Base-by-base conservation (phyloP, 2,797 vertebrate genomes). In the Pangasius krempfi region DNA sequence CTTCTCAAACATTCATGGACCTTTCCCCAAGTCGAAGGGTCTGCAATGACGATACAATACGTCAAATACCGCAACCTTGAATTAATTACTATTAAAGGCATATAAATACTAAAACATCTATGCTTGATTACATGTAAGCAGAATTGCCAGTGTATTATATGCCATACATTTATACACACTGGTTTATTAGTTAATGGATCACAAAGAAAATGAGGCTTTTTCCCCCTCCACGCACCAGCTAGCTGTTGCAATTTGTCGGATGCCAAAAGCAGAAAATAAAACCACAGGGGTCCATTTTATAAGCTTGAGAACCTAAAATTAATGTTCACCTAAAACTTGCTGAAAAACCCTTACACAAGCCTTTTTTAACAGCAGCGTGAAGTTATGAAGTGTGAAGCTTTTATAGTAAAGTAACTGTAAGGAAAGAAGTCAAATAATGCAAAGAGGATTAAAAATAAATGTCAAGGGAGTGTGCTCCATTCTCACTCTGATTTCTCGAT, bases 301-400 rank as follows among this genome's bases (percentile, higher is more conserved):
- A 80, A 60, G 58, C 64, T 13, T 76, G 70, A 60, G 56, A 89
- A 62, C 52, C 72, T 88, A 90, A 79, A 79, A 79, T 79, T 78
- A 54, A 79, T 33, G 37, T 20, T 72, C 52, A 87, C 30, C 58
- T 86, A 84, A 79, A 54, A 79, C n/a, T 85, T 50, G 16, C 56
- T 54, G 84, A 87, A 66, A 90, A 70, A 13, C 58, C 27, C 72
- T 60, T 68, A 81, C 20, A 81, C 33, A n/a, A 76, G 68, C 50
- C 54, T 81, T 85, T 91, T 86, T 68, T 88, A 87, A 90, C 56
- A 82, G 86, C 66, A 33, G 68, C 40, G 2, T 85, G 66, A 88
- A 88, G 87, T 86, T 88, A 86, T 54, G 54, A 76, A 76, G 88
- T 60, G 56, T 88, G 50, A 79, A 54, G 50, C 50, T 54, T 54